These are phyloP conservation scores for Danio tinwini DNA, from an alignment of 2,797 vertebrate species.

Conservation along the genomic window DNA sequence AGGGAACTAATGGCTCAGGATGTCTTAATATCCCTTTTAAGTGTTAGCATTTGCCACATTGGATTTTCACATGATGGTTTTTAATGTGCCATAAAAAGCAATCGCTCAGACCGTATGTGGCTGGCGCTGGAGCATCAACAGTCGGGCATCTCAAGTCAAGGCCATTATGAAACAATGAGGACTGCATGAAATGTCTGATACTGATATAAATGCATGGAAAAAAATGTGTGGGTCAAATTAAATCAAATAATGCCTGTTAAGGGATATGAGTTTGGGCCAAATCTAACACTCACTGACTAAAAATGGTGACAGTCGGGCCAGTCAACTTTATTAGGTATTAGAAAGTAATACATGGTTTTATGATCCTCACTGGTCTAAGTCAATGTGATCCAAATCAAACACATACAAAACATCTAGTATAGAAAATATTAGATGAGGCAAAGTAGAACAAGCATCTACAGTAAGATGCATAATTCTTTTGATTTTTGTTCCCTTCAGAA, in stretches of 20 bases:
- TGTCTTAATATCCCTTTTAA: conserved; percentile 71
- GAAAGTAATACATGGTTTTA: not conserved
- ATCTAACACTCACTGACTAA: not conserved
- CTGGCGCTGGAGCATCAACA: conserved; percentile 54
- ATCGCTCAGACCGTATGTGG: conserved; percentile 64
- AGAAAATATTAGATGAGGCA: not conserved
- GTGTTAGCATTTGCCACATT: conserved; percentile 70
- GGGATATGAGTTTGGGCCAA: not conserved
- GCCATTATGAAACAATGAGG: conserved; percentile 3
- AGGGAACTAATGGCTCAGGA: conserved; percentile 67
- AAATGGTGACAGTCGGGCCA: not conserved
- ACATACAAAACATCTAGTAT: not conserved
- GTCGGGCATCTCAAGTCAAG: not conserved
- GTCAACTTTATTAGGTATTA: not conserved
- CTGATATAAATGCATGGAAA: not conserved
- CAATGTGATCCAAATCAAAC: not conserved
- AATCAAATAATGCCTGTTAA: not conserved
- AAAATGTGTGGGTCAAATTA: conserved; percentile 8
- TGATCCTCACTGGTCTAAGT: not conserved
- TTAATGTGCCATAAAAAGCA: conserved; percentile 73
- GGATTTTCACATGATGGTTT: conserved; percentile 69
- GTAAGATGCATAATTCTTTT: too few species aligned
- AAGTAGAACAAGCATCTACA: not conserved
- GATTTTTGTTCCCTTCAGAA: not conserved
- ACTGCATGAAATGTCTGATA: conserved; percentile 7